Evolutionary conservation across 2,888 invertebrate species (phyloP), one percentile per base, ranked within the genome.

Genomic region (Pristionchus fissidentatus): DNA sequence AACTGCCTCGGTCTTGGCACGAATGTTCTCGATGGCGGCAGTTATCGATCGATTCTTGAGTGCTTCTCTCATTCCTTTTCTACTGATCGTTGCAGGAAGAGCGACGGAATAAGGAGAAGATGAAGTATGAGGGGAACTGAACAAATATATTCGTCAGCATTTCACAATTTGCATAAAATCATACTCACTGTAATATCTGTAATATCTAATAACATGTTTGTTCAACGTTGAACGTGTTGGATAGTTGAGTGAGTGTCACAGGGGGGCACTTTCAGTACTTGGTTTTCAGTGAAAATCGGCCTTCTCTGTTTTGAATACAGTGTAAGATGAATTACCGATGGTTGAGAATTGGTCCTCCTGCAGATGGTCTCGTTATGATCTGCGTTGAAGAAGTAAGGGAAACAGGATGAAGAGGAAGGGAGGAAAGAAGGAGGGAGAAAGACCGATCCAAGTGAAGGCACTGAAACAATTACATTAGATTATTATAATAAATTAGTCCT

Each of bases 41-140:
- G 79, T 43, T 15, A 79, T 8, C 10, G 79, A 79, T 57, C 79
- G 55, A 57, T 55, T 79, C 79, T 79, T 79, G 13, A 79, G 57
- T 57, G 79, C 49, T 26, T 79, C 79, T 41, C 49, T 55, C 79
- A 79, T 79, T 79, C 55, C 79, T 22, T 79, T 79, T 29, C 79
- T 19, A 0, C 55, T 26, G 22, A 79, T 79, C 1, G 79, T 79
- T 1, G 79, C 79, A 22, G 79, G 79, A 29, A 79, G 41, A 8
- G 79, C 79, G 3, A 79, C 22, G 3, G 79, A 22, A 41, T 79
- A 79, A 0, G 79, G 79, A 46, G 55, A 57, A 13, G 79, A 57
- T 13, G 79, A 79, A 41, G 55, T 49, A 32, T 49, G 77, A 26
- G 70, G 70, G 15, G 38, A 41, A 26, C 70, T 70, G 70, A n/a